Evolutionary conservation across 2,888 invertebrate species (phyloP).

Genomic region (Cerceris ruficornis): DNA sequence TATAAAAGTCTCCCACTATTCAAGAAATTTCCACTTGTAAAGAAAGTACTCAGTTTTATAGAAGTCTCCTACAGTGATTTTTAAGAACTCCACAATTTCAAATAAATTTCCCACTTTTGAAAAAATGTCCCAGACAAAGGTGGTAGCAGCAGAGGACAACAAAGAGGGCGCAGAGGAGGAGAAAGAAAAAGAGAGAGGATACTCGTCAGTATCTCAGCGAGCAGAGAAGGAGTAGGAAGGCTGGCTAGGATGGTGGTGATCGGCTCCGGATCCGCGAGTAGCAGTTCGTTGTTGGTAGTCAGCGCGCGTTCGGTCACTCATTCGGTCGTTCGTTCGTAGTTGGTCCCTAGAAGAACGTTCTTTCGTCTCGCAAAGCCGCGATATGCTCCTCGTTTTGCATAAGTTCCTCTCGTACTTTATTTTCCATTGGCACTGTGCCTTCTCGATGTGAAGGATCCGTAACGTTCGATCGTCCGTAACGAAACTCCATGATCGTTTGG

Average conservation of each 20-base stretch:
- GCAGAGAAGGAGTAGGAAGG: slow-evolving; percentile 68
- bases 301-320: slow-evolving; percentile 58
- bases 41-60: no score
- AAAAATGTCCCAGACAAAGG: slow-evolving; percentile 8
- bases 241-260: slow-evolving; percentile 66
- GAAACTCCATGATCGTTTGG: not conserved
- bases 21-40: no score
- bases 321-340: slow-evolving; percentile 54
- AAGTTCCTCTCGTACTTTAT: slow-evolving; percentile 32
- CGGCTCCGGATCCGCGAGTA: slow-evolving; percentile 70
- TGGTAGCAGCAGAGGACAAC: not conserved
- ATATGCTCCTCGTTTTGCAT: slow-evolving; percentile 47
- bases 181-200: slow-evolving; percentile 61
- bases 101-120: not conserved
- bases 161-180: slow-evolving; percentile 13
- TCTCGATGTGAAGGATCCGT: not conserved
- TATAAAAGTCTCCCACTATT: no score
- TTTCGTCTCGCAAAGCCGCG: slow-evolving; percentile 48
- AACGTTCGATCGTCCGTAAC: not conserved
- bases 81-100: no score
- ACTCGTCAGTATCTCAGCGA: slow-evolving; percentile 44
- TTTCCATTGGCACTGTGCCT: not conserved
- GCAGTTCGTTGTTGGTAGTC: slow-evolving; percentile 67
- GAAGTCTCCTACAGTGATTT: no score
- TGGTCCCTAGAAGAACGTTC: slow-evolving; percentile 39